Base-by-base conservation (phyloP, 2,797 vertebrate species). In the Linurgus olivaceus region DNA sequence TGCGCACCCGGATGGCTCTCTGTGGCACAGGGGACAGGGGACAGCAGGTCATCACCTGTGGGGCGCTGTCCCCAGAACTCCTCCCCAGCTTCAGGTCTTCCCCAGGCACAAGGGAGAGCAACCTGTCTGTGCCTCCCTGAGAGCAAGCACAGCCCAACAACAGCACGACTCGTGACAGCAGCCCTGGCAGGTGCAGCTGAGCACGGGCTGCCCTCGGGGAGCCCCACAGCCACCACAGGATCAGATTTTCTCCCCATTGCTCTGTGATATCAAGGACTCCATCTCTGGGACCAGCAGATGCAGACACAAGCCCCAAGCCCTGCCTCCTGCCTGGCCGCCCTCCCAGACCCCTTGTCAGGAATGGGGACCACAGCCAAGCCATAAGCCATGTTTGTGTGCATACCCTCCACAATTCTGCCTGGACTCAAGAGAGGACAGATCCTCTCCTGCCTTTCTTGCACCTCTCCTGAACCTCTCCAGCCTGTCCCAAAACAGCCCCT, bases 1-100 rank as follows among this genome's bases (percentile, higher is more conserved):
- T 99, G 84, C 99, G 98, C 52, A 99, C 99, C 0, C 99, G 98
- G 98, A 99, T 99, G 85, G 99, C 99, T 97, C 99, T 99, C 99
- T 99, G 96, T 1, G 1, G 48, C 75, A 1, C 2, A 57, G 31
- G 55, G 67, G 62, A 94, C 61, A 76, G 65, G 57, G 75, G 16
- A 86, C 62, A 83, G 48, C 24, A 11, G 48, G 31, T 71, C 85
- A 86, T 0, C 45, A 19, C 44, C 66, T 5, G 17, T 0, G 0
- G 11, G 12, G 4, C 8, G 2, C 33, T 8, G 6, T 5, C 37
- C 59, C 82, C 85, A 52, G 14, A 18, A 3, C 6, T 26, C 47
- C 37, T 59, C 37, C 59, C 62, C 38, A 48, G 38, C 16, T 11
- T 35, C 42, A 37, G 40, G 3, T 6, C 6, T 10, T 10, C 29